Base-by-base conservation (phyloP, 2,797 vertebrate species). In the Corythornis leucogaster region DNA sequence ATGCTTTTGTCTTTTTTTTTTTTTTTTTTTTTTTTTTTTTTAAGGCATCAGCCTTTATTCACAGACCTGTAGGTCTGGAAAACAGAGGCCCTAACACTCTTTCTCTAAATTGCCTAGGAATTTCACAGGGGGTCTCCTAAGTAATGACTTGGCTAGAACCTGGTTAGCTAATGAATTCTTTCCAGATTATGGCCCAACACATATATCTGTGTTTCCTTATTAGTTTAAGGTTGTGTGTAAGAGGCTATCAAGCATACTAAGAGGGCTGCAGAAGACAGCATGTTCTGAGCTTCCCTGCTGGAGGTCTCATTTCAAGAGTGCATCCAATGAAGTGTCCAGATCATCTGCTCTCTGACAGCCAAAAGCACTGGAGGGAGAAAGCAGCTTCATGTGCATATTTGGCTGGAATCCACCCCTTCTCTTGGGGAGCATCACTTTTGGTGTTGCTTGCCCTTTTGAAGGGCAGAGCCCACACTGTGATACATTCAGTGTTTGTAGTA, bases 111-210 rank as follows among this genome's bases (percentile, higher is more conserved):
- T 58, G 35, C 46, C 42, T 28, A 20, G 33, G 51, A 87, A 91
- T 80, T 89, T 79, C 89, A 85, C 4, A 5, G 15, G 48, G 53
- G 26, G 15, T 78, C 26, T 87, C 35, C 42, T 89, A 93, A 94
- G 40, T 78, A 90, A 85, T 87, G 76, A 55, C 54, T 90, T 2
- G 7, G 51, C 67, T 83, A 57, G 73, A 76, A 80, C 24, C 69
- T 83, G 89, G 59, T 95, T 83, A 92, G 76, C 66, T 94, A 83
- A 87, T 73, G 77, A 89, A 89, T 83, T 85, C 43, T 93, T 85
- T 73, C 80, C 74, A 70, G 70, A 59, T 73, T 89, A 54, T 3
- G 2, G 68, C 54, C 81, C 57, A 70, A 43, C 38, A 51, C 35
- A 73, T 87, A 77, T 84, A 79, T 91, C 76, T 93, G 0, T 63